phyloP scores from a whole-genome alignment of 2,888 invertebrate species.

The Imbricaverruca yamaguchii region DNA sequence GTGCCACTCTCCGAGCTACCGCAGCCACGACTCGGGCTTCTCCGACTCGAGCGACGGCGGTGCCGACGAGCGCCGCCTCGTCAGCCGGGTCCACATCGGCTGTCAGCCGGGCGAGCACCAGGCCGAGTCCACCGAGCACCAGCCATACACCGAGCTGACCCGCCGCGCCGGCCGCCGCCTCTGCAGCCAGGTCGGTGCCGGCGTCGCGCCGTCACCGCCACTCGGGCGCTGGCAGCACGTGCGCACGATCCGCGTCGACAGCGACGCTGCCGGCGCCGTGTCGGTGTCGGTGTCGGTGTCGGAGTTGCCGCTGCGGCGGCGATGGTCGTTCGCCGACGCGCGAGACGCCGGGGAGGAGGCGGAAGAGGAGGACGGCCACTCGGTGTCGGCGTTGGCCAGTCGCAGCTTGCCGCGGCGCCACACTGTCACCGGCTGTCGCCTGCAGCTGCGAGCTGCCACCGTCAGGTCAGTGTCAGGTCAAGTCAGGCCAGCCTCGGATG shows the following conservation, averaged over 20 bases:
- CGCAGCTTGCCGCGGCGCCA: background rate
- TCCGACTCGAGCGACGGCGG: constrained; percentile 16
- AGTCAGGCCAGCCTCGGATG: too few relatives aligned
- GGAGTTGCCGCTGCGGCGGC: background rate
- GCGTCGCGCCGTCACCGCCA: background rate
- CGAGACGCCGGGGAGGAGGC: background rate
- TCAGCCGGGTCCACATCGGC: background rate
- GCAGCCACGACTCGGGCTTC: constrained; percentile 19
- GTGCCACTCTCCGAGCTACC: constrained; percentile 10
- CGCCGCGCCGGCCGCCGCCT: constrained; percentile 8
- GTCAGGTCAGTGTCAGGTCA: background rate
- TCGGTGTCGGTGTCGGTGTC: background rate
- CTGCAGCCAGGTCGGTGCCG: constrained; percentile 4
- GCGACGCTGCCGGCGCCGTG: background rate
- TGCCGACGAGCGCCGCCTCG: background rate
- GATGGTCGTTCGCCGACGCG: background rate
- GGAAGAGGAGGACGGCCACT: background rate
- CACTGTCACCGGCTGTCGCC: background rate
- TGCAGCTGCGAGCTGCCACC: background rate
- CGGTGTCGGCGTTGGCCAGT: background rate
- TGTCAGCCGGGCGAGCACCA: background rate
- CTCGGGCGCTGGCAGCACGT: constrained; percentile 5
- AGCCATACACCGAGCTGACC: background rate
- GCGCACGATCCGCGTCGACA: constrained; percentile 12
- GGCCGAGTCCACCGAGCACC: background rate